Evolutionary conservation across 2,113 vertebrate genomes (phyloP), one percentile per base, ranked within the genome.

Genomic region (Bufo bufo): DNA sequence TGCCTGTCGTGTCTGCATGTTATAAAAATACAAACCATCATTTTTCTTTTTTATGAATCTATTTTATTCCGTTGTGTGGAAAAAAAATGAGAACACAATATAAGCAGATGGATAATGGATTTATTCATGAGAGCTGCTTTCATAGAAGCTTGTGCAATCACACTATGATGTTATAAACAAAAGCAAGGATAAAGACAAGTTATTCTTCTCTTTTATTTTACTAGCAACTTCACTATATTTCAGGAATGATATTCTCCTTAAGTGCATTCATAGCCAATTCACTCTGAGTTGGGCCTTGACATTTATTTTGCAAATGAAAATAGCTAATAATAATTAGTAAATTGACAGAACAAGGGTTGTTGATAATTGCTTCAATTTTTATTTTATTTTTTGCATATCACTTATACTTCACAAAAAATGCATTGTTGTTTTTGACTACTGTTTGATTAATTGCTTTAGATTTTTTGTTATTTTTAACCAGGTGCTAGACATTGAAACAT

Each of bases 61-160:
- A 84, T 77, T 88, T 88, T 84, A 88, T 78, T 74, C 72, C 43
- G 61, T 69, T 88, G 81, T 61, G 84, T 77, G 20, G 9, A 80
- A 77, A 84, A 88, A 83, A 83, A 88, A 66, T 58, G 74, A 84
- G 81, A 69, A 88, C 84, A 88, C 87, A 88, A 84, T 84, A 84
- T 84, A 88, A 78, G 72, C 87, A 88, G 87, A 88, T 88, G 87
- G 87, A 88, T 88, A 88, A 88, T 88, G 72, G 87, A 84, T 88
- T 88, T 88, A 88, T 88, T 88, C 82, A 88, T 88, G 87, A 88
- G 87, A 78, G 82, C 72, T 66, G 87, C 81, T 77, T 84, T 14
- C 82, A 84, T 54, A 69, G 81, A 84, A 78, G 71, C 72, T 84
- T 43, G 87, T 88, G 82, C 87, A 88, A 88, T 88, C 71, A 88